These are phyloP conservation scores for Cheilosia variabilis DNA, from an alignment of 2,888 invertebrate species.

Conservation along the genomic window DNA sequence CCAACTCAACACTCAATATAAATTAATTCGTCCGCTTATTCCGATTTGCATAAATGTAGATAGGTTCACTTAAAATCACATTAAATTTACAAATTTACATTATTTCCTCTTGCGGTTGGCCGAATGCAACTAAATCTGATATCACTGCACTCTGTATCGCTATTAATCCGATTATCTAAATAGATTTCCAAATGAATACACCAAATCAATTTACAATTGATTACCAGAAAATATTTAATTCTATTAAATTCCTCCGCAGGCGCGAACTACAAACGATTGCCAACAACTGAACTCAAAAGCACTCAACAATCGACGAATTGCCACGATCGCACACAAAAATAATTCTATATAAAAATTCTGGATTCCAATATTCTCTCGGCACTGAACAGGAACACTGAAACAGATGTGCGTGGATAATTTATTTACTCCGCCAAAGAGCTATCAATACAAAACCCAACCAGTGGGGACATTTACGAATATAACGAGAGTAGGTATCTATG, in stretches of 20 bases:
- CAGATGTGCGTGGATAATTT: slow-evolving; percentile 66
- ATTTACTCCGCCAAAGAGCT: slow-evolving; percentile 64
- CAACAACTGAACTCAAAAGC: slow-evolving; percentile 58
- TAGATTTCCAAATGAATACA: slow-evolving; percentile 29
- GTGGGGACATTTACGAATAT: slow-evolving; percentile 16
- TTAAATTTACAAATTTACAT: background rate
- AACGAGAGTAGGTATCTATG: slow-evolving; percentile 33
- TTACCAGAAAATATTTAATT: slow-evolving; percentile 36
- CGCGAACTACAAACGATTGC: slow-evolving; percentile 55
- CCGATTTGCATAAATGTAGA: background rate
- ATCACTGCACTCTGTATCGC: background rate
- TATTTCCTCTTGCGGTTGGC: background rate
- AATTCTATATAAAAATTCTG: slow-evolving; percentile 24
- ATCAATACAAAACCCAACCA: slow-evolving; percentile 44
- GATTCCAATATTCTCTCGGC: slow-evolving; percentile 45
- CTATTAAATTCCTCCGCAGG: slow-evolving; percentile 43
- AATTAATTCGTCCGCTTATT: background rate
- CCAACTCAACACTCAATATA: background rate
- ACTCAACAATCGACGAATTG: slow-evolving; percentile 48
- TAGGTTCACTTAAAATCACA: background rate
- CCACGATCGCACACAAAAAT: slow-evolving; percentile 45
- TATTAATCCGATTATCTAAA: slow-evolving; percentile 46
- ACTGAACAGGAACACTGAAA: background rate
- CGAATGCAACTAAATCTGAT: background rate
- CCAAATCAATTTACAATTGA: slow-evolving; percentile 21